phyloP scores from a whole-genome alignment of 2,888 invertebrate species.

The Antheraea assamensis region DNA sequence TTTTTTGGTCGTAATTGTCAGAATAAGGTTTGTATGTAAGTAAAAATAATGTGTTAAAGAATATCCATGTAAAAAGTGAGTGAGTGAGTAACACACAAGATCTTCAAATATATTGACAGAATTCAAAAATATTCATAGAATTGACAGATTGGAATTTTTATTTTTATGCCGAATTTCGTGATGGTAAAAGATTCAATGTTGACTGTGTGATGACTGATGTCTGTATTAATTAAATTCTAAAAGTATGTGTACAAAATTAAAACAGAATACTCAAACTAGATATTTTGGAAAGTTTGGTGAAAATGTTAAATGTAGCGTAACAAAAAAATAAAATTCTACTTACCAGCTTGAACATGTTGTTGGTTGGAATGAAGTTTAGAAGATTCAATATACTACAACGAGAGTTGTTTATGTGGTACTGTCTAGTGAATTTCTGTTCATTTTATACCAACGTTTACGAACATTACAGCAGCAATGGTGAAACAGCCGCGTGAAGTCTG shows the following conservation, averaged over 20 bases:
- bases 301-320: neutral
- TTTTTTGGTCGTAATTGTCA: no score
- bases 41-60: no score
- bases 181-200: no score
- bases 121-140: no score
- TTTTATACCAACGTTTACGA: constrained; percentile 21
- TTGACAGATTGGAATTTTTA: no score
- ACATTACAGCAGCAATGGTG: neutral
- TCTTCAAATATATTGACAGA: no score
- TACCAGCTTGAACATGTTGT: constrained; percentile 74
- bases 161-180: no score
- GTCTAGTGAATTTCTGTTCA: constrained; percentile 23
- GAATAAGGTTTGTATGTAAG: no score
- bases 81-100: no score
- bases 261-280: neutral
- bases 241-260: neutral
- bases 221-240: neutral
- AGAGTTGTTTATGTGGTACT: constrained; percentile 31
- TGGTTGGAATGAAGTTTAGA: constrained; percentile 23
- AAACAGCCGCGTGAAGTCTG: constrained; percentile 1
- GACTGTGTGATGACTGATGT: no score
- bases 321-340: constrained; percentile 39
- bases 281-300: neutral
- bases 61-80: no score
- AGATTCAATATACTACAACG: constrained; percentile 26